Evolutionary conservation across 2,797 vertebrate genomes (phyloP), one percentile per base, ranked within the genome.

Genomic region (Picus viridis): DNA sequence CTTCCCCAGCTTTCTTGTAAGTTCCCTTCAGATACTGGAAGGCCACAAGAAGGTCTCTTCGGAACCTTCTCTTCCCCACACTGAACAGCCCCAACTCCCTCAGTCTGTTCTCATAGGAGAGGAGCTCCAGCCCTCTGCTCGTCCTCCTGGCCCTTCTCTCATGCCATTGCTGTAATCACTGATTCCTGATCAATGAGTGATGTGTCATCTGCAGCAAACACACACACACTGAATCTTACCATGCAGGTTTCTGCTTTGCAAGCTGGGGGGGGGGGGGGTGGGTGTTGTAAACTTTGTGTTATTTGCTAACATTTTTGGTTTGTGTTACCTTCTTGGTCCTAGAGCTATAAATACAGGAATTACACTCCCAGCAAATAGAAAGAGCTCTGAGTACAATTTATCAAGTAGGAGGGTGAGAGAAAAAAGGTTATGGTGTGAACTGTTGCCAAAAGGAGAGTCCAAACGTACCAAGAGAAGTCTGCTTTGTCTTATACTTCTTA

Each of bases 401-500:
- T 62, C 41, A 61, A 14, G 34, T 3, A 41, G 53, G 51, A 68
- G 47, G 26, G 36, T 16, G 9, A 34, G 36, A 54, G 65, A 45
- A 56, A 49, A 53, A 72, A 73, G 71, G 36, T 24, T 58, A 32
- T 41, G 49, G 41, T 20, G 2, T 29, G 72, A 85, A 17, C 24
- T 16, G 1, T 8, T 85, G 84, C 86, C 70, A 59, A 83, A 77
- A 36, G 68, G 54, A 79, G 82, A 72, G 59, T 59, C 88, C 88
- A 83, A 86, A 64, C 6, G 7, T 36, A 32, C 27, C 8, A 54
- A 61, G 71, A 67, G n/a, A 61, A 92, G 71, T 47, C 88, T 93
- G 85, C 87, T 93, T 81, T 87, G 65, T 88, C 81, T 77, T 77
- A 51, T 70, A 87, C 74, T 68, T 76, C 61, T 75, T 49, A 43